Conservation (phyloP, 2,797 vertebrate species). For the Bucorvus abyssinicus region DNA sequence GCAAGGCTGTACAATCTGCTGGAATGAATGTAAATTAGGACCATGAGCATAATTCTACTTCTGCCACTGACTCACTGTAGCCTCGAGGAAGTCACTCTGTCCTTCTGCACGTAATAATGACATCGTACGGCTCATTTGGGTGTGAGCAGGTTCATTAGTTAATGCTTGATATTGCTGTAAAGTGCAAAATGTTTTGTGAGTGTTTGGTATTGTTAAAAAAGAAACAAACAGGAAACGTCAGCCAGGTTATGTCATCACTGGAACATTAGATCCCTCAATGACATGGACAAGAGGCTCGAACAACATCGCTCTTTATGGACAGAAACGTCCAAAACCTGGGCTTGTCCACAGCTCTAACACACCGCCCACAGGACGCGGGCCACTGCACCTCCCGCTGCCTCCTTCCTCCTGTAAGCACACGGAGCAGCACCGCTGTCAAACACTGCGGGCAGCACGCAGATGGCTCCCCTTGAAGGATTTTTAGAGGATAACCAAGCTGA, state of each 20-base stretch:
- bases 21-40: not conserved
- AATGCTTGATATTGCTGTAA: conserved; percentile 31
- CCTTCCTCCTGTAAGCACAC: not conserved
- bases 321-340: not conserved
- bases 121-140: not conserved
- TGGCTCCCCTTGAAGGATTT: not conserved
- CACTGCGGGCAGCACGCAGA: not conserved
- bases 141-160: conserved; percentile 54
- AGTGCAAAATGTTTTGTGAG: conserved; percentile 40
- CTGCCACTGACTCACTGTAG: conserved; percentile 25
- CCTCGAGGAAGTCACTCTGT: conserved; percentile 31
- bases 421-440: not conserved
- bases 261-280: not conserved
- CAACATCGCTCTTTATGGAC: not conserved
- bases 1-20: not conserved
- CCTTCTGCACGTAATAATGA: not conserved
- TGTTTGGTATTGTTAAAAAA: conserved; percentile 26
- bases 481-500: not conserved
- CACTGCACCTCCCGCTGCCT: not conserved
- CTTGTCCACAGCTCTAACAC: not conserved
- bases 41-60: not conserved
- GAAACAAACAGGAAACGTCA: conserved; percentile 62
- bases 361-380: not conserved
- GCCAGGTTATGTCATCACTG: not conserved
- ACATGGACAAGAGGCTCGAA: not conserved